Conservation (phyloP, 2,797 vertebrate species). For the Ambastaia sidthimunki region DNA sequence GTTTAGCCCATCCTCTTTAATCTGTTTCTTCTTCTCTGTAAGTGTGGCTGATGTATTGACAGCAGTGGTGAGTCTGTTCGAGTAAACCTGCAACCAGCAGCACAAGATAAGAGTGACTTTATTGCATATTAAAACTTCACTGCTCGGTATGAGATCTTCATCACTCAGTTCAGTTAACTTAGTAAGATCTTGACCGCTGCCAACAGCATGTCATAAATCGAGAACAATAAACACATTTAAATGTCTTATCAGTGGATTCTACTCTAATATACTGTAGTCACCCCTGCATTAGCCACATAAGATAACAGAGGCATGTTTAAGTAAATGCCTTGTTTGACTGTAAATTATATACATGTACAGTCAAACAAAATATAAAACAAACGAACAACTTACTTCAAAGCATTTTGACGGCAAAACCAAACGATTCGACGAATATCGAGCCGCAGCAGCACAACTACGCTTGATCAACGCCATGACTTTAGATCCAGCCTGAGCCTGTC, state of each 20-base stretch:
- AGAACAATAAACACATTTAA: not conserved
- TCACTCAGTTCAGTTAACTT: not conserved
- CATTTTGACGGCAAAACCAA: constrained; percentile 63
- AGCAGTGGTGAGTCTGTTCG: constrained; percentile 63
- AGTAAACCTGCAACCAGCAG: constrained; percentile 65
- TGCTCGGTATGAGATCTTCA: not conserved
- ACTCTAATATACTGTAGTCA: not conserved
- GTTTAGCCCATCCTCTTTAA: constrained; percentile 81
- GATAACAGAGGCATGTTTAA: too few species aligned
- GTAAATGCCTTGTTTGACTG: too few species aligned
- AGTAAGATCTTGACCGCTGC: not conserved
- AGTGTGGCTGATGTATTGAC: constrained; percentile 69
- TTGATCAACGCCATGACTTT: constrained; percentile 77
- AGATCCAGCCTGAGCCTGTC: constrained; percentile 46
- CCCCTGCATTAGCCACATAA: not conserved
- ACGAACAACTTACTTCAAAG: constrained; percentile 62
- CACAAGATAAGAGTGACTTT: not conserved
- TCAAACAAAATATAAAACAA: too few species aligned
- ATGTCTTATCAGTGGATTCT: not conserved
- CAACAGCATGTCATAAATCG: not conserved
- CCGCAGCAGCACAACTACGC: constrained; percentile 61
- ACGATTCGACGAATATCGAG: constrained; percentile 68
- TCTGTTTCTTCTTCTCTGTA: constrained; percentile 76
- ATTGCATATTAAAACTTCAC: not conserved
- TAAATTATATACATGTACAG: not conserved